phyloP scores from a whole-genome alignment of 1,140 invertebrate genomes.

The Wasmannia auropunctata region DNA sequence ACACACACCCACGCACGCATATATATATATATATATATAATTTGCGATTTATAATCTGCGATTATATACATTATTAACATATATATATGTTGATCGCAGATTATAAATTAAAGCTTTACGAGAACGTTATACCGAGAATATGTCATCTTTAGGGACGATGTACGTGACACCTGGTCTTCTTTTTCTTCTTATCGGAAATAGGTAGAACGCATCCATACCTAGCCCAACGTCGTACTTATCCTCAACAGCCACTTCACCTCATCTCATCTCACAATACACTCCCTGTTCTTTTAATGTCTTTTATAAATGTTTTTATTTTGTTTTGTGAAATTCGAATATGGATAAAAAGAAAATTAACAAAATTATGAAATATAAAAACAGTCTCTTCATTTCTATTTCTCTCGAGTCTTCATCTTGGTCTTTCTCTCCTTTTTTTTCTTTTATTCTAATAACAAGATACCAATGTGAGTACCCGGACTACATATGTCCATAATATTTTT shows the following conservation, averaged over 20 bases:
- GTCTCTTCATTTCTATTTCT: not conserved
- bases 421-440: not conserved
- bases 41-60: no score
- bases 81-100: not conserved
- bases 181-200: conserved; percentile 60
- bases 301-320: not conserved
- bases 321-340: not conserved
- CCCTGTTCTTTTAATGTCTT: conserved; percentile 32
- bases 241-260: not conserved
- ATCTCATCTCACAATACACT: conserved; percentile 33
- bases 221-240: conserved; percentile 8
- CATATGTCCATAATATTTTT: not conserved
- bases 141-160: not conserved
- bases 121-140: not conserved
- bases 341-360: not conserved
- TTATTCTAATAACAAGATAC: not conserved
- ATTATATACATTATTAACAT: no score
- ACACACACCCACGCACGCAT: no score
- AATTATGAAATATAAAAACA: not conserved
- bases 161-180: conserved; percentile 61
- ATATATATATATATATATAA: no score
- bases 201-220: conserved; percentile 31
- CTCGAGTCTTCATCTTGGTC: not conserved
- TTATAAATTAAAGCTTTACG: conserved; percentile 25
- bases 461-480: not conserved